Evolutionary conservation across 2,797 vertebrate genomes (phyloP), one percentile per base, ranked within the genome.

Genomic region (Fringilla coelebs): DNA sequence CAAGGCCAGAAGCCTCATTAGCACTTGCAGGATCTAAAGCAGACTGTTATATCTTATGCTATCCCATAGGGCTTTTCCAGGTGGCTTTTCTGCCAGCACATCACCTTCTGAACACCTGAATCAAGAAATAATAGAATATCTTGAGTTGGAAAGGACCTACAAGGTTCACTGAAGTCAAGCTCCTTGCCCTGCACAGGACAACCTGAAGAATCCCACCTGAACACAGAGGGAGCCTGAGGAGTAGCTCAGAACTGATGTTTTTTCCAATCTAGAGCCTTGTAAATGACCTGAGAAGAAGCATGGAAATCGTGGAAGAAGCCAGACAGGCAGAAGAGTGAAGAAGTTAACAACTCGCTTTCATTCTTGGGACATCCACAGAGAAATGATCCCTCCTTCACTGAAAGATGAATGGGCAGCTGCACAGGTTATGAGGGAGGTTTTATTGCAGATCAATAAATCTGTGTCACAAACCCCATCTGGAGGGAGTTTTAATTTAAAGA

Each of bases 401-500:
- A 65, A 97, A 98, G 98, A 98, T 97, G 96, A 97, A 98, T 98
- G 97, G 97, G 95, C 95, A 96, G 95, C 97, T 96, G 95, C 96
- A 97, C 96, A 97, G 97, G 98, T 98, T 98, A 98, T 97, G 98
- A 98, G 98, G 97, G 97, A 98, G 97, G 96, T 97, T 98, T 98
- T 98, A 98, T 98, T 98, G 97, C 97, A 96, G 97, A 97, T 98
- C 97, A 95, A 98, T 98, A 98, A 98, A 98, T 98, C 98, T 98
- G 96, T 97, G 97, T 98, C 98, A 98, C 86, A 95, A 93, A 97
- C 96, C 98, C 97, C 97, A 98, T 98, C 98, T 98, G 97, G 97
- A 98, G 97, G 96, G 98, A 98, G 97, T 98, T 98, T 98, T 98
- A 98, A 98, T 98, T 98, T 98, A 98, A 98, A 98, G 96, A 94